A percentile compares a stretch with the other conserved stretches of the same genome.
phyloP scores from a whole-genome alignment of 2,888 invertebrate genomes.

The Catocala sponsa region DNA sequence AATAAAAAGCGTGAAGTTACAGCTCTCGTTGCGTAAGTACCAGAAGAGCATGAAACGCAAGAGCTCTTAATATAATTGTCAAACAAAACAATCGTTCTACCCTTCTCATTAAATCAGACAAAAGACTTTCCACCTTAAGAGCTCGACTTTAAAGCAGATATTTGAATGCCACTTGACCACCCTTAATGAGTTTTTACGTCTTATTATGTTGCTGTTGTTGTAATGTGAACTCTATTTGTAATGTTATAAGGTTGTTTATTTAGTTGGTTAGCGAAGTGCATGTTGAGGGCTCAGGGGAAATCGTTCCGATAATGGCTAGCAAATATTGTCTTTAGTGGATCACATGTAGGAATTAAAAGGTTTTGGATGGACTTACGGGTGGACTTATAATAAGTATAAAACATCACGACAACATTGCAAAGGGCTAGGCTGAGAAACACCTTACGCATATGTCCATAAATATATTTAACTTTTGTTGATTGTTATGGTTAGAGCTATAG shows the following conservation, averaged over 20 bases:
- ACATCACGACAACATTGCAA: too few species aligned
- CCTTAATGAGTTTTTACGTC: conserved; percentile 5
- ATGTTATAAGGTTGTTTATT: not conserved
- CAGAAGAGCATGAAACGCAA: conserved; percentile 22
- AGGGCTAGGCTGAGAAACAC: too few species aligned
- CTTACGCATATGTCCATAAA: too few species aligned
- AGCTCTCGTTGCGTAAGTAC: conserved; percentile 13
- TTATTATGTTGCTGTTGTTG: not conserved
- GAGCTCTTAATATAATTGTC: conserved; percentile 50
- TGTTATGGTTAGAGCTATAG: too few species aligned
- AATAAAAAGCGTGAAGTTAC: conserved; percentile 4
- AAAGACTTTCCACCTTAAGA: not conserved
- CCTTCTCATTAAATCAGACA: not conserved
- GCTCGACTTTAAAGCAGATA: not conserved
- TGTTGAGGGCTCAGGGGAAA: not conserved
- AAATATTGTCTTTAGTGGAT: conserved; percentile 21
- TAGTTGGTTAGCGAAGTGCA: too few species aligned
- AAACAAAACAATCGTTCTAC: conserved; percentile 38
- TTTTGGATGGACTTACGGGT: not conserved
- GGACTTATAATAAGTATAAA: not conserved
- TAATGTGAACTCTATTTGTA: not conserved
- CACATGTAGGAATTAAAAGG: conserved; percentile 7
- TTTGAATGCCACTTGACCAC: not conserved
- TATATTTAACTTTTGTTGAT: too few species aligned
- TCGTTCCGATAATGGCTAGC: conserved; percentile 15